These are phyloP conservation scores for Apostichopus parvimensis DNA, from an alignment of 35 echinoderm and acorn worm genomes.

Conservation along the genomic window DNA sequence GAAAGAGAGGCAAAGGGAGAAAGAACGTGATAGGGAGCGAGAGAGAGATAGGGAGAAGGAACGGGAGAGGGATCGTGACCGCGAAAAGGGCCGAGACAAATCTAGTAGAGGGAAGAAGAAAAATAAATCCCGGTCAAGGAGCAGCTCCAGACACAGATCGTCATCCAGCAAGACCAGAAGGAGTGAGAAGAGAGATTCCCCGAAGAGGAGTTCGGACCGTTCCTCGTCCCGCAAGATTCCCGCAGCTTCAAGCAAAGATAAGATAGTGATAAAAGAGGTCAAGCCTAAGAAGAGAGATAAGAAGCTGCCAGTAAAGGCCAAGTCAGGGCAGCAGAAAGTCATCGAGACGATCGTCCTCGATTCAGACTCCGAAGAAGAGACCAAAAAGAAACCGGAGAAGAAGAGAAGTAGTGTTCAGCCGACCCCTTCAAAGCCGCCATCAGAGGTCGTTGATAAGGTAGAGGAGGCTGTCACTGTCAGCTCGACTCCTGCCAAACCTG, in stretches of 20 bases:
- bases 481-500: background rate
- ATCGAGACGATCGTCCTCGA: slow-evolving; percentile 53
- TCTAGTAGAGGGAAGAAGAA: slow-evolving; percentile 25
- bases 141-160: slow-evolving; percentile 40
- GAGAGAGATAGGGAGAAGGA: slow-evolving; percentile 11
- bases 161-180: slow-evolving; percentile 16
- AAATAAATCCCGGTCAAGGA: slow-evolving; percentile 34
- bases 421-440: background rate
- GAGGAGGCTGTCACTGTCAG: background rate
- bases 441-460: background rate
- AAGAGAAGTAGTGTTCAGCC: background rate
- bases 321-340: background rate
- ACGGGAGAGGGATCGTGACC: background rate
- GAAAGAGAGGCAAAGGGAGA: background rate
- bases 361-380: slow-evolving; percentile 17
- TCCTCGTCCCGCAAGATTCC: background rate
- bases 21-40: background rate
- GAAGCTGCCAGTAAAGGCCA: background rate
- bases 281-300: slow-evolving; percentile 7
- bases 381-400: background rate
- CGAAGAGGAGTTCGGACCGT: slow-evolving; percentile 10
- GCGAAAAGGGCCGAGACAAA: slow-evolving; percentile 30
- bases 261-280: background rate
- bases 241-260: background rate
- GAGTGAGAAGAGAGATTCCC: slow-evolving; percentile 32